Evolutionary conservation across 2,888 invertebrate species (phyloP).

Genomic region (Polymixis flavicincta): DNA sequence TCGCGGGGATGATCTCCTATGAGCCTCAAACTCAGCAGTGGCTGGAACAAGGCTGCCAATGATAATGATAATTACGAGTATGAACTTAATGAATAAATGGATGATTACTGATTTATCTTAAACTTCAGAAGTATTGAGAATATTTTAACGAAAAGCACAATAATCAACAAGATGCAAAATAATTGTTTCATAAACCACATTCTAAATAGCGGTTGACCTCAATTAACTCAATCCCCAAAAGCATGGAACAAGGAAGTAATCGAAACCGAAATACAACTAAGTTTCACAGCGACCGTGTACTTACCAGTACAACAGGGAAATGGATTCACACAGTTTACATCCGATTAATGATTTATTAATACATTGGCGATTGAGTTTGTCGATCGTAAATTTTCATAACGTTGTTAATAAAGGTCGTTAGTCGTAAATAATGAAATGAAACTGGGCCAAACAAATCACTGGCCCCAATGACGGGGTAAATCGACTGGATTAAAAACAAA

Average conservation of each 20-base stretch:
- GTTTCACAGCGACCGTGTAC: constrained; percentile 6
- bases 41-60: no score
- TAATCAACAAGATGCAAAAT: background rate
- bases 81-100: no score
- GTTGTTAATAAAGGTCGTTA: constrained; percentile 74
- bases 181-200: constrained; percentile 3
- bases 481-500: constrained; percentile 63
- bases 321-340: constrained; percentile 35
- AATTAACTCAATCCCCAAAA: constrained; percentile 14
- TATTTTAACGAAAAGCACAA: background rate
- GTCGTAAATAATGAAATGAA: constrained; percentile 72
- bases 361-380: constrained; percentile 62
- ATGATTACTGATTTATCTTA: background rate
- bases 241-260: constrained; percentile 30
- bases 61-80: no score
- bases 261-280: constrained; percentile 18
- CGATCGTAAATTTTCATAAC: constrained; percentile 71
- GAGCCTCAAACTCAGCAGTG: no score
- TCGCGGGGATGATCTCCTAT: no score
- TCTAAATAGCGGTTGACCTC: constrained; percentile 21
- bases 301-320: constrained; percentile 14
- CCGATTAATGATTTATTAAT: constrained; percentile 61
- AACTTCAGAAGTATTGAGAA: background rate
- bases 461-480: constrained; percentile 64
- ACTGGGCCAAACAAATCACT: constrained; percentile 71